Conservation (phyloP, 2,113 vertebrate species). For the Pampusana beccarii region DNA sequence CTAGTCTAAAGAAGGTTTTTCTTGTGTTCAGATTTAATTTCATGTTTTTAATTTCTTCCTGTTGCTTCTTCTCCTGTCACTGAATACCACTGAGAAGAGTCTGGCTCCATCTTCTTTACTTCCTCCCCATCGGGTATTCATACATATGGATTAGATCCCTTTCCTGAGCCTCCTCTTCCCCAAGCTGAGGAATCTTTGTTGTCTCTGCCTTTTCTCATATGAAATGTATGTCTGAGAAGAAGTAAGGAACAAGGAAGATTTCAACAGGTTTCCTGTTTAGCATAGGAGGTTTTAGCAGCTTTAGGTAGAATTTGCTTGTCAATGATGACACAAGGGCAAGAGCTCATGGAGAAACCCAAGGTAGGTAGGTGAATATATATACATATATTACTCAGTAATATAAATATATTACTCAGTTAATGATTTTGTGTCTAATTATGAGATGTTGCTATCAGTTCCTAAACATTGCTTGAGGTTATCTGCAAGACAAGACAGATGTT, state of each 20-base stretch:
- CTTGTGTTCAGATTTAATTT: not conserved
- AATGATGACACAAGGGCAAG: not conserved
- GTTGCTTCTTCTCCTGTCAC: not conserved
- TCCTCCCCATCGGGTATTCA: not conserved
- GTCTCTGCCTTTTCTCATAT: not conserved
- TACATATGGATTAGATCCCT: not conserved
- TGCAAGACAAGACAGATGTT: slow-evolving; percentile 19
- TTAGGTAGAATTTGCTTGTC: not conserved
- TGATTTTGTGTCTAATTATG: slow-evolving; percentile 27
- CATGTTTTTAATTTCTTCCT: not conserved
- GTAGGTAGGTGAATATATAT: not conserved
- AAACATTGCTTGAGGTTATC: slow-evolving; percentile 6
- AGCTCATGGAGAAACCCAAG: not conserved
- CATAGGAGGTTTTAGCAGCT: not conserved
- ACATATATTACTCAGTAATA: not conserved
- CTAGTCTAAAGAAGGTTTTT: not conserved
- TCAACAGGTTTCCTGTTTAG: not conserved
- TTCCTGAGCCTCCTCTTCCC: not conserved
- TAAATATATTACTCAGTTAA: slow-evolving; percentile 10
- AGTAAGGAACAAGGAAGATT: not conserved
- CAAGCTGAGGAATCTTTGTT: not conserved
- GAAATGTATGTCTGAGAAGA: not conserved
- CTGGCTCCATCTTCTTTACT: not conserved
- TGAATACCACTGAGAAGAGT: not conserved
- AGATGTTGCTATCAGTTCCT: not conserved